Base-by-base conservation (phyloP, 2,888 invertebrate species). In the Alitta virens region DNA sequence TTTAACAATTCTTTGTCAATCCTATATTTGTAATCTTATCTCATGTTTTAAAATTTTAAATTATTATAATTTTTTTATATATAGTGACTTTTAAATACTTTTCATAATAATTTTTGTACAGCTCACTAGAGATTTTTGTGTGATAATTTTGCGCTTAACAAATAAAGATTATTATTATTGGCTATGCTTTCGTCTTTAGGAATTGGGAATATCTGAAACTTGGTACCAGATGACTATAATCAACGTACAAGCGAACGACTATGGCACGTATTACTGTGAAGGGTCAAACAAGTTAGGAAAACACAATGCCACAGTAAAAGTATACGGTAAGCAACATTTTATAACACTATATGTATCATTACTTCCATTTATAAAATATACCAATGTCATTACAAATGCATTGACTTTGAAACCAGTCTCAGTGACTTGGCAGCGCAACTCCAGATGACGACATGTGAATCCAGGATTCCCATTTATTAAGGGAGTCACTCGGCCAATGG, bases 171-270 rank as follows among this genome's bases (percentile, higher is more conserved):
- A n/a, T n/a, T n/a, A n/a, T n/a, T n/a, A n/a, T n/a, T n/a, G n/a
- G n/a, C n/a, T n/a, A n/a, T n/a, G n/a, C n/a, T 33, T 12, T 33
- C 33, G 5, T 33, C 33, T 33, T 33, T 12, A 33, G 51, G 38
- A 50, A n/a, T 23, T 59, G 18, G 64, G 68, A 27, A 68, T 74
- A 42, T 72, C 73, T 18, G 76, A 78, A 56, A 66, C 72, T 23
- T 79, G 79, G 79, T 78, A 77, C 64, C 75, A 77, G 40, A 67
- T 80, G n/a, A 71, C 73, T 40, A 75, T 80, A 16, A 77, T 75
- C 56, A 78, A 78, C 56, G 76, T 80, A 1, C 73, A 74, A 60
- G 78, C 78, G 9, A 76, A 77, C 56, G 77, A 79, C 63, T 77
- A 71, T 66, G 75, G 76, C 1, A 60, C 68, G 18, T 80, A 79